Percentiles rank a stretch among this genome's conserved stretches.
phyloP scores from a whole-genome alignment of 2,888 invertebrate species.

The Pristionchus maxplancki region DNA sequence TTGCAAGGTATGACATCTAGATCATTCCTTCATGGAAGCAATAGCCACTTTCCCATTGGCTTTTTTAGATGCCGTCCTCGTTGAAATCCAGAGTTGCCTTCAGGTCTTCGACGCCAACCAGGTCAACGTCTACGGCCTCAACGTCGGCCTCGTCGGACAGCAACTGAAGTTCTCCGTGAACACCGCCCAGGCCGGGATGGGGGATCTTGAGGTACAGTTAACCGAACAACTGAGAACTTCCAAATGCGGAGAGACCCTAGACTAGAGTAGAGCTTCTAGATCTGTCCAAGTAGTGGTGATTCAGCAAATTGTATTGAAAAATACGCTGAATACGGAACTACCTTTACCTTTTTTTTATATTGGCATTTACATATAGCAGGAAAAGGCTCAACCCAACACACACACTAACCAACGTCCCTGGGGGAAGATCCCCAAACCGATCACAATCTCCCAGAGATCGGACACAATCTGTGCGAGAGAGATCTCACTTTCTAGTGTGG shows the following conservation, averaged over 20 bases:
- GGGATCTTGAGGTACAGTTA: constrained; percentile 67
- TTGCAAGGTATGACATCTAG: constrained; percentile 86
- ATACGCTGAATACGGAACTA: no score
- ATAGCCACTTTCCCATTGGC: no score
- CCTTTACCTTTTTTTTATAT: no score
- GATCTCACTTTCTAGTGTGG: background rate
- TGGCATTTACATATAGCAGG: no score
- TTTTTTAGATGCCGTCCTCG: no score
- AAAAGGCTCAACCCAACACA: background rate
- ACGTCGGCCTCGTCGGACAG: constrained; percentile 78
- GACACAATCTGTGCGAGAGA: background rate
- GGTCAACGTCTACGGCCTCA: constrained; percentile 79
- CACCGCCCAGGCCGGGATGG: constrained; percentile 73
- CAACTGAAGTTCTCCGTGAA: constrained; percentile 77
- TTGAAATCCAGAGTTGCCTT: no score
- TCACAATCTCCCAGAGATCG: background rate
- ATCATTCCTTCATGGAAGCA: constrained; percentile 78
- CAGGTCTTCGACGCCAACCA: constrained; percentile 74
- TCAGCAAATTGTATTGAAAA: no score
- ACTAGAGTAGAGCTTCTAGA: no score
- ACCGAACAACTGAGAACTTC: no score
- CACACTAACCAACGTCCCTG: background rate
- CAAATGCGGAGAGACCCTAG: no score
- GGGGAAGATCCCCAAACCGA: background rate
- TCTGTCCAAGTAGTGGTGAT: no score